Evolutionary conservation across 2,113 vertebrate species (phyloP).

Genomic region (Tachuris rubrigastra): DNA sequence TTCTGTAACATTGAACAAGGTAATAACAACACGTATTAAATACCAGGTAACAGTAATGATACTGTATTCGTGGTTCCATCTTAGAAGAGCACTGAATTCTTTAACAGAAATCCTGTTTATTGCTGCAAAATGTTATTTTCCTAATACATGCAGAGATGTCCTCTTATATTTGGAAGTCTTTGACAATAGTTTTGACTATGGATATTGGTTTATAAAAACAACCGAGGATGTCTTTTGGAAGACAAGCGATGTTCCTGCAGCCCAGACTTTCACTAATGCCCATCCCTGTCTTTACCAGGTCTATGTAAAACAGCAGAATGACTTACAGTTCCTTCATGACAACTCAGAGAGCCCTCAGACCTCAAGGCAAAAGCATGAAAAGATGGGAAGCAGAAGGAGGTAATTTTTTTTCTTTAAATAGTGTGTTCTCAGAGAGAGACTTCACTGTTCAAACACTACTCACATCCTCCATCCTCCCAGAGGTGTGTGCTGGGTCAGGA

Average conservation of each 20-base stretch:
- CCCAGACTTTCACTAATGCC: not conserved
- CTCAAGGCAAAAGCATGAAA: constrained; percentile 57
- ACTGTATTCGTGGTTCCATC: not conserved
- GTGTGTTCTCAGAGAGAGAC: not conserved
- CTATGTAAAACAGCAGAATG: constrained; percentile 83
- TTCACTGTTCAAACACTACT: not conserved
- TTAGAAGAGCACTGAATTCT: not conserved
- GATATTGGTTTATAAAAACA: not conserved
- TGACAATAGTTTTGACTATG: not conserved
- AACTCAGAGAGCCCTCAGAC: constrained; percentile 80
- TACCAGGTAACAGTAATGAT: not conserved
- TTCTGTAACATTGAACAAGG: not conserved
- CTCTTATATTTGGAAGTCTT: not conserved
- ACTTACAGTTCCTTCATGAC: constrained; percentile 83
- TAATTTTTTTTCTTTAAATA: constrained; percentile 21
- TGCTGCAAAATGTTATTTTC: not conserved
- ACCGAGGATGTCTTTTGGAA: not conserved
- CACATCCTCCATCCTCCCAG: not conserved
- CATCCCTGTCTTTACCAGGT: constrained; percentile 74
- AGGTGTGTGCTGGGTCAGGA: not conserved
- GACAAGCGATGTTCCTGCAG: not conserved
- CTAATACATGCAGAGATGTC: not conserved
- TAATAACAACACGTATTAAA: not conserved
- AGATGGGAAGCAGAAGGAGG: constrained; percentile 63
- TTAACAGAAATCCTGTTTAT: not conserved